phyloP scores from a whole-genome alignment of 2,113 vertebrate genomes.

The Chaetorhynchus papuensis region DNA sequence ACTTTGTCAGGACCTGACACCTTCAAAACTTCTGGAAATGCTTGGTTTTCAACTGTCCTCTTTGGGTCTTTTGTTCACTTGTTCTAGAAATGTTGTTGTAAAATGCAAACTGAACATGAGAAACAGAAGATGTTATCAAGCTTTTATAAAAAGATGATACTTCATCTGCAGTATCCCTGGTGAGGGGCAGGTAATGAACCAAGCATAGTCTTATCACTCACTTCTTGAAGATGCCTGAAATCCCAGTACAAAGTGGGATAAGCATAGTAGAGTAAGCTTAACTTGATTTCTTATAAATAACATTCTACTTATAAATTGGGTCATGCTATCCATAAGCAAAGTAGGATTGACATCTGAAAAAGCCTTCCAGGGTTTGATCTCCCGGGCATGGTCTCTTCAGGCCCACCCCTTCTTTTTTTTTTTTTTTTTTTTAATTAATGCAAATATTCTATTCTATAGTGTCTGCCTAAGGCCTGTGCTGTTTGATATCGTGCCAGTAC shows the following conservation, averaged over 20 bases:
- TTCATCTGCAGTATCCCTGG: neutral
- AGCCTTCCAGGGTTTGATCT: neutral
- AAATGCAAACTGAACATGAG: neutral
- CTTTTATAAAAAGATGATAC: neutral
- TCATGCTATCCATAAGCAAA: neutral
- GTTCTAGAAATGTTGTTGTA: neutral
- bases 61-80: neutral
- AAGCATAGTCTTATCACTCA: neutral
- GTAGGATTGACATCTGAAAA: neutral
- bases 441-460: neutral
- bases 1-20: neutral
- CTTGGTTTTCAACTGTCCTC: neutral
- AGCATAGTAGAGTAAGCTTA: neutral
- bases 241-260: neutral
- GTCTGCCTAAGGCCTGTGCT: neutral
- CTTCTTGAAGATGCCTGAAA: neutral
- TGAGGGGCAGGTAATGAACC: neutral
- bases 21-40: neutral
- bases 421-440: neutral
- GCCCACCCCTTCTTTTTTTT: accelerated
- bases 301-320: neutral
- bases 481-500: neutral
- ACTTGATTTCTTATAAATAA: neutral
- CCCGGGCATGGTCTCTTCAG: neutral
- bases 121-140: neutral